Percentiles rank a stretch among this genome's conserved stretches.
phyloP scores from a whole-genome alignment of 2,113 vertebrate genomes.

The Bothrops jararaca region DNA sequence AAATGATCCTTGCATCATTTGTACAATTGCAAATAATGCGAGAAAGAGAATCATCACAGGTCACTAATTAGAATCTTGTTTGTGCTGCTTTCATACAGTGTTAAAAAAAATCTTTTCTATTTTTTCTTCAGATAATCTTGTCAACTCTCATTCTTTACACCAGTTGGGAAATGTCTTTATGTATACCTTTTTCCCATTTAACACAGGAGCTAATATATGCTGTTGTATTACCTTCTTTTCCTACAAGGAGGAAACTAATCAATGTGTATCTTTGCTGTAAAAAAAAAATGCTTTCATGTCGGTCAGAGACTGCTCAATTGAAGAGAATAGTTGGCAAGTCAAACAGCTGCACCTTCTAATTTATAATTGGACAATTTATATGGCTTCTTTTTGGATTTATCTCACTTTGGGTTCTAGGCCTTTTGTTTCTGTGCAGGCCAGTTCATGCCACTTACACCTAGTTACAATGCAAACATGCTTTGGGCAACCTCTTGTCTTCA shows the following conservation, averaged over 20 bases:
- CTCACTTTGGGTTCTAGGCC: no score
- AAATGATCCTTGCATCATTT: background rate
- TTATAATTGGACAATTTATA: background rate
- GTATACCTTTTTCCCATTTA: constrained; percentile 2
- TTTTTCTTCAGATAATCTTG: background rate
- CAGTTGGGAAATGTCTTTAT: background rate
- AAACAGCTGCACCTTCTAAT: background rate
- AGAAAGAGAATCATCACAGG: background rate
- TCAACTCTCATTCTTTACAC: background rate
- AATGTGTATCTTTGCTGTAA: constrained; percentile 12
- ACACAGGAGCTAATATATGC: background rate
- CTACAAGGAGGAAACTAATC: constrained; percentile 20
- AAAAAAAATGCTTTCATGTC: constrained; percentile 10
- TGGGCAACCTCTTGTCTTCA: background rate
- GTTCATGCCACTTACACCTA: background rate
- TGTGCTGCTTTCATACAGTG: background rate
- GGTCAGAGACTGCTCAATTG: background rate
- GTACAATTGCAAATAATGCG: background rate
- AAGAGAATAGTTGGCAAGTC: background rate
- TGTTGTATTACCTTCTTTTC: constrained; percentile 10
- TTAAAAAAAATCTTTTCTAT: background rate
- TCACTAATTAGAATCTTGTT: background rate
- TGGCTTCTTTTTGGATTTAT: background rate
- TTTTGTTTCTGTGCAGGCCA: background rate
- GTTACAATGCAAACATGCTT: background rate